Percentiles rank a stretch among this genome's conserved stretches.
phyloP scores from a whole-genome alignment of 2,113 vertebrate species.

The Peromyscus maniculatus region DNA sequence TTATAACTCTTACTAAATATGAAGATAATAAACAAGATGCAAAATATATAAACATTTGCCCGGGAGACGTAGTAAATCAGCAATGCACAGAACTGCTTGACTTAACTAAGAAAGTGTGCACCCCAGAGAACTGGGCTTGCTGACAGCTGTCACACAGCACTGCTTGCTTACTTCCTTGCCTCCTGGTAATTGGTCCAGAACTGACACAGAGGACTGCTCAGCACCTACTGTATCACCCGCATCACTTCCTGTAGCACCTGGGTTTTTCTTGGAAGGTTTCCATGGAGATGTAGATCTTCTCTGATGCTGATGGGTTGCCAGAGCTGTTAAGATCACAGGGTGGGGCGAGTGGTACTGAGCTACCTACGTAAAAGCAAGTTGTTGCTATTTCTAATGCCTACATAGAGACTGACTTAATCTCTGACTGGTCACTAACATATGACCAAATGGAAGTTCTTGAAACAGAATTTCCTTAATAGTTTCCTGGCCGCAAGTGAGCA shows the following conservation, averaged over 20 bases:
- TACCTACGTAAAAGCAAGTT: not conserved
- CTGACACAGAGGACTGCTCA: slow-evolving; percentile 52
- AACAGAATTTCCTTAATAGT: slow-evolving; percentile 70
- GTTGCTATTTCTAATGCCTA: slow-evolving; percentile 54
- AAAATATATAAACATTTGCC: not conserved
- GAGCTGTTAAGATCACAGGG: slow-evolving; percentile 42
- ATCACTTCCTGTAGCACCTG: slow-evolving; percentile 73
- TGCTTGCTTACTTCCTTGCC: not conserved
- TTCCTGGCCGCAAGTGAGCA: slow-evolving; percentile 77
- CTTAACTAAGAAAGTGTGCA: not conserved
- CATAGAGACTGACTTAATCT: slow-evolving; percentile 54
- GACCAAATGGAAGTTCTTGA: slow-evolving; percentile 70
- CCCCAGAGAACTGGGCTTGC: not conserved
- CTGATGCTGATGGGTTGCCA: slow-evolving; percentile 27
- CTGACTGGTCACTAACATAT: slow-evolving; percentile 41
- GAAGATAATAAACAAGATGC: not conserved
- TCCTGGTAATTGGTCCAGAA: slow-evolving; percentile 23
- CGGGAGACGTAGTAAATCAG: slow-evolving; percentile 27
- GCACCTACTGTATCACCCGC: slow-evolving; percentile 46
- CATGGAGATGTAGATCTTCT: slow-evolving; percentile 43
- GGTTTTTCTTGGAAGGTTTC: slow-evolving; percentile 68
- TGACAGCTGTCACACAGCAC: not conserved
- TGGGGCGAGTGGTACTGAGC: not conserved
- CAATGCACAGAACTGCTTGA: not conserved
- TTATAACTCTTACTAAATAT: slow-evolving; percentile 19